A percentile compares a stretch with the other conserved stretches of the same genome.
These are phyloP conservation scores for Rhodinocichla rosea DNA, from an alignment of 2,113 vertebrate genomes.

Conservation along the genomic window DNA sequence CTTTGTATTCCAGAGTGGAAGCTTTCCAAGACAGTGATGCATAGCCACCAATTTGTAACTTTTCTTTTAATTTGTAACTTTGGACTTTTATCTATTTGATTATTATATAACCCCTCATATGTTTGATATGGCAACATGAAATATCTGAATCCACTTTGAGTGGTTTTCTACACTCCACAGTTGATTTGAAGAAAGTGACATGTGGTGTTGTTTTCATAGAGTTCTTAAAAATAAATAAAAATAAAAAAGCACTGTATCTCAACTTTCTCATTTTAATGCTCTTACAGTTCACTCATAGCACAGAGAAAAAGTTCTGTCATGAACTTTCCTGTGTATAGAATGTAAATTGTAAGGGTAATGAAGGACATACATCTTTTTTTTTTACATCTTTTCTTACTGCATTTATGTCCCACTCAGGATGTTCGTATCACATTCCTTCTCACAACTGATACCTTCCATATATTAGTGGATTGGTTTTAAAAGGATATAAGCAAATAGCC, in stretches of 20 bases:
- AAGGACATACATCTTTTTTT: neutral
- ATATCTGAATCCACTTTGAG: neutral
- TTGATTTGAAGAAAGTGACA: neutral
- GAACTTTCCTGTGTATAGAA: neutral
- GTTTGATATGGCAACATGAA: neutral
- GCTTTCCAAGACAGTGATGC: conserved; percentile 43
- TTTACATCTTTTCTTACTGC: neutral
- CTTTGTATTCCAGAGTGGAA: conserved; percentile 27
- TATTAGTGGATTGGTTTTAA: neutral
- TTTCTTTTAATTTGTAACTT: conserved; percentile 13
- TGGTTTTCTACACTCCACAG: neutral
- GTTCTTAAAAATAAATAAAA: neutral
- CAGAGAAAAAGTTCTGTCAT: neutral
- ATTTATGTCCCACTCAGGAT: neutral
- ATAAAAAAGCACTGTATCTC: neutral
- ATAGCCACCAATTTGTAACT: conserved; percentile 32
- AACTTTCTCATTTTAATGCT: neutral
- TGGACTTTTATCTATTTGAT: neutral
- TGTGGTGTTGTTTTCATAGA: neutral
- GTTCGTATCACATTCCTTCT: neutral
- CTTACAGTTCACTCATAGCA: neutral
- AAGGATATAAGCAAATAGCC: neutral
- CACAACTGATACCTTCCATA: neutral
- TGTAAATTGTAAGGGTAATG: neutral
- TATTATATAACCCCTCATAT: neutral